A percentile compares a stretch with the other conserved stretches of the same genome.
These are phyloP conservation scores for Gorsachius magnificus DNA, from an alignment of 2,797 vertebrate species.

Conservation along the genomic window DNA sequence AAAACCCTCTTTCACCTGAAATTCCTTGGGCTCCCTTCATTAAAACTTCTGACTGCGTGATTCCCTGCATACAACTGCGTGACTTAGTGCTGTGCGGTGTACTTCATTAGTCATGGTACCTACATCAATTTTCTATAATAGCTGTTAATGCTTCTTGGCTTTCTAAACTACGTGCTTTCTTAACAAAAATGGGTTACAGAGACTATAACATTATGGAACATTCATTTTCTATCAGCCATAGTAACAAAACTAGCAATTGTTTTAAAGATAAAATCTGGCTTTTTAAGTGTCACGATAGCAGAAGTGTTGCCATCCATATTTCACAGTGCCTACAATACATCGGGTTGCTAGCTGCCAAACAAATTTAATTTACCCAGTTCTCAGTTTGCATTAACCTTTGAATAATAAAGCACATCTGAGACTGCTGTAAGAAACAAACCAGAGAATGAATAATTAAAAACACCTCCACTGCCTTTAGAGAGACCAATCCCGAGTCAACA, in stretches of 20 bases:
- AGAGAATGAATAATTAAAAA: constrained; percentile 80
- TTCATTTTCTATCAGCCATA: constrained; percentile 4
- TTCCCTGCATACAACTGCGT: constrained; percentile 21
- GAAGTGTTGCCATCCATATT: constrained; percentile 32
- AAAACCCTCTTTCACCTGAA: constrained; percentile 32
- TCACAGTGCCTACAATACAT: constrained; percentile 12
- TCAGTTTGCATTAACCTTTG: constrained; percentile 79
- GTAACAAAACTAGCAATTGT: background rate
- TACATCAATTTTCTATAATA: constrained; percentile 60
- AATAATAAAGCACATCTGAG: constrained; percentile 80
- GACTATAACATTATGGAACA: constrained; percentile 8
- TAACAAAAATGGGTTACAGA: constrained; percentile 45
- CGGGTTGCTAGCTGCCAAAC: constrained; percentile 59
- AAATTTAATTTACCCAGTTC: constrained; percentile 74
- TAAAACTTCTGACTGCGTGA: constrained; percentile 49
- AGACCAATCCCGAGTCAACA: constrained; percentile 66
- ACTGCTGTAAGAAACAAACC: constrained; percentile 77
- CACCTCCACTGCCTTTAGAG: constrained; percentile 71
- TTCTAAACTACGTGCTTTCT: constrained; percentile 20
- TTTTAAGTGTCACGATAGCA: constrained; percentile 25
- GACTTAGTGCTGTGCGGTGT: background rate
- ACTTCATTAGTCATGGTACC: constrained; percentile 66
- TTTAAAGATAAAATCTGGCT: constrained; percentile 49
- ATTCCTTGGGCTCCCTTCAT: constrained; percentile 48
- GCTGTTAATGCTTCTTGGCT: constrained; percentile 48